Evolutionary conservation across 2,888 invertebrate genomes (phyloP).

Genomic region (Mesoligia furuncula): DNA sequence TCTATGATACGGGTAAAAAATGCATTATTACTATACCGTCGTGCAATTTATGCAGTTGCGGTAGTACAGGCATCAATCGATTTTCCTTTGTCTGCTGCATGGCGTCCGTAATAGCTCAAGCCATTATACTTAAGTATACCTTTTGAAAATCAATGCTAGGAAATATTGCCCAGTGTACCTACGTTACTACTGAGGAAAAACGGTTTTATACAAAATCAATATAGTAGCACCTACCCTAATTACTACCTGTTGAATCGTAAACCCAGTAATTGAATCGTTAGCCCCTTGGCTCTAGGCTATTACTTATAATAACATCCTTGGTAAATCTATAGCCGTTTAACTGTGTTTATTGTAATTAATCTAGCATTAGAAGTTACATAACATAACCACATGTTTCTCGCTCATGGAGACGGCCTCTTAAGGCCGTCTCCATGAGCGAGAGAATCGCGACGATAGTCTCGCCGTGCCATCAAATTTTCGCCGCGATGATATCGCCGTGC

Average conservation of each 20-base stretch:
- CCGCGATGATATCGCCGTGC: too few species aligned
- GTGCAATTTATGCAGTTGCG: constrained; percentile 6
- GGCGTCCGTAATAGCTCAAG: constrained; percentile 30
- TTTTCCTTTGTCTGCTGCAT: constrained; percentile 35
- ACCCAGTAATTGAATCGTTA: constrained; percentile 13
- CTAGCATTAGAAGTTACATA: background rate
- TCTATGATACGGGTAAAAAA: background rate
- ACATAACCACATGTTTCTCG: background rate
- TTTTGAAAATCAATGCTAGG: constrained; percentile 13
- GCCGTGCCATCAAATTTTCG: too few species aligned
- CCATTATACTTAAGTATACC: constrained; percentile 30
- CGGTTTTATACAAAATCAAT: constrained; percentile 1
- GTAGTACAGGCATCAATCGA: constrained; percentile 19
- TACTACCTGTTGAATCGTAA: constrained; percentile 18
- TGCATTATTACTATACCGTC: background rate
- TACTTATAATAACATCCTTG: constrained; percentile 7
- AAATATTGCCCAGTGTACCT: background rate
- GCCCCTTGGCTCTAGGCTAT: background rate
- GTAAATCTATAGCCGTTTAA: background rate
- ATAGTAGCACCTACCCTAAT: constrained; percentile 1
- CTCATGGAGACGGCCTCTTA: too few species aligned
- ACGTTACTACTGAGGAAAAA: background rate
- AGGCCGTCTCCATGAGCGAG: too few species aligned
- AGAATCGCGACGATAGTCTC: too few species aligned
- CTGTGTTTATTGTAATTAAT: constrained; percentile 10